Evolutionary conservation across 2,888 invertebrate species (phyloP).

Genomic region (Macroteleia sp.): DNA sequence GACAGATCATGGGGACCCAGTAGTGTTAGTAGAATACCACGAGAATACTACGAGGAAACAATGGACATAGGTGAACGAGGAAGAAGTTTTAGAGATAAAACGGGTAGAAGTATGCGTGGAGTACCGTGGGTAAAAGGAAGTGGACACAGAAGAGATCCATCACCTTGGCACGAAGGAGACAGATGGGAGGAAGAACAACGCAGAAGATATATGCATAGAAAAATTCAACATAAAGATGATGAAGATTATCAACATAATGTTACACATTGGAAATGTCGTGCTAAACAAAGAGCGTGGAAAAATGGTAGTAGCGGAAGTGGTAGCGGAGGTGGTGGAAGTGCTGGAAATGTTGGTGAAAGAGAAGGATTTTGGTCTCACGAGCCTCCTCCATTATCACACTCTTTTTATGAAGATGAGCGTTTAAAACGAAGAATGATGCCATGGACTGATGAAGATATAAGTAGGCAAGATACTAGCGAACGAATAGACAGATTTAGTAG

Average conservation of each 20-base stretch:
- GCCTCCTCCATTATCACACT: conserved; percentile 52
- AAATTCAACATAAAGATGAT: conserved; percentile 78
- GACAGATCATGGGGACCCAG: conserved; percentile 81
- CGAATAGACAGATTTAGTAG: conserved; percentile 81
- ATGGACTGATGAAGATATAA: conserved; percentile 83
- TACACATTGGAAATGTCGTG: conserved; percentile 78
- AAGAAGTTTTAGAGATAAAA: conserved; percentile 75
- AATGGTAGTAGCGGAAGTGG: conserved; percentile 50
- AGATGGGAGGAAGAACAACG: conserved; percentile 79
- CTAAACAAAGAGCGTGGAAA: conserved; percentile 75
- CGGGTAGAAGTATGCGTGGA: conserved; percentile 75
- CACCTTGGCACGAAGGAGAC: conserved; percentile 93
- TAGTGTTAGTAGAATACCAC: conserved; percentile 66
- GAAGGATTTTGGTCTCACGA: conserved; percentile 72
- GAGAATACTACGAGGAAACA: conserved; percentile 44
- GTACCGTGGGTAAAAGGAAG: conserved; percentile 78
- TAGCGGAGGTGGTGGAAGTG: conserved; percentile 38
- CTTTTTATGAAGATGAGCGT: conserved; percentile 81
- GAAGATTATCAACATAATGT: conserved; percentile 73
- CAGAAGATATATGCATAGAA: conserved; percentile 73
- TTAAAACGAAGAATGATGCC: conserved; percentile 78
- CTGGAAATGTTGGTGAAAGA: conserved; percentile 59
- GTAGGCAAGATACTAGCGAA: conserved; percentile 83
- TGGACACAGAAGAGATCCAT: conserved; percentile 89
- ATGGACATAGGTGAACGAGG: conserved; percentile 72